Base-by-base conservation (phyloP, 2,113 vertebrate species). In the Chlamydotis undulata region DNA sequence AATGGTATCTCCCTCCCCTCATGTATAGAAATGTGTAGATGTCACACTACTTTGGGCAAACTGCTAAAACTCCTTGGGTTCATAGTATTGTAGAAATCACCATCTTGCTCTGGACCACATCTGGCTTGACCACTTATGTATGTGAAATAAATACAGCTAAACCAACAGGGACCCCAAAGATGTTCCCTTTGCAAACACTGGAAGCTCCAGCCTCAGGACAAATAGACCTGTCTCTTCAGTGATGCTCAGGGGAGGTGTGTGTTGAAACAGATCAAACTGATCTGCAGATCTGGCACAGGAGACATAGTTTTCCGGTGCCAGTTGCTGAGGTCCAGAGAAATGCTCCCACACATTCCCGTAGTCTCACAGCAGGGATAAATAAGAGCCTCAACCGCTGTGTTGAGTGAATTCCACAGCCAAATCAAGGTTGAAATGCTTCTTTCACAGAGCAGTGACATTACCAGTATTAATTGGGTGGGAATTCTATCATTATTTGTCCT, bases 341-440 rank as follows among this genome's bases (percentile, higher is more conserved):
- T 33, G 39, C 19, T 84, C 47, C 47, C 43, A 57, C 18, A 33
- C 33, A 33, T 43, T 77, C 19, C 24, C 3, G 1, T 67, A 63
- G 29, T 12, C 53, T 37, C 75, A 73, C 12, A 63, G 37, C 25
- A 63, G 10, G 37, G 18, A 60, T 50, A 78, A 85, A 28, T 41
- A 59, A 74, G 23, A 73, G 23, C 47, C 49, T 64, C 31, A 60
- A 24, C 23, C n/a, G 59, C 19, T 0, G 1, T 0, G 0, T 14
- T 68, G 31, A 63, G 41, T 61, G 64, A 71, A 68, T 52, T 14
- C 29, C 19, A 53, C 24, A 55, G 65, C 26, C 31, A 82, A 73
- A 78, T 69, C 23, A 59, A 59, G 26, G 70, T 4, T 49, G 21
- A 74, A 85, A 64, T 39, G 12, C 8, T 73, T 67, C 37, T 93